Evolutionary conservation across 2,888 invertebrate species (phyloP).

Genomic region (Standfussiana lucernea): DNA sequence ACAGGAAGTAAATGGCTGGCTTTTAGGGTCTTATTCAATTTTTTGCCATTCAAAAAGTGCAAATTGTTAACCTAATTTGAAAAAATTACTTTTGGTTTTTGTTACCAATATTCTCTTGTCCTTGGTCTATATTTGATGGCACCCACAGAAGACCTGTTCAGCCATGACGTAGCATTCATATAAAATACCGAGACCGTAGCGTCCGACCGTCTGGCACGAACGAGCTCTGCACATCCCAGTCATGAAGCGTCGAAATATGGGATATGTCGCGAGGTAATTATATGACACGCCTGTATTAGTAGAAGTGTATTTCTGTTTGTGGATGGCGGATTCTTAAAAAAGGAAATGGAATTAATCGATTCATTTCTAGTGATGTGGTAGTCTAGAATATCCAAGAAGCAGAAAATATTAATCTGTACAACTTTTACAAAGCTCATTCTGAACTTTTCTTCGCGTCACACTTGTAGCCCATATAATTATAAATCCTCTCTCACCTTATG

Average conservation of each 20-base stretch:
- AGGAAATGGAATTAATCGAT: not conserved
- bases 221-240: constrained; percentile 5
- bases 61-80: not conserved
- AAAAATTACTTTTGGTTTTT: not conserved
- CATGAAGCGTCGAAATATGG: constrained; percentile 35
- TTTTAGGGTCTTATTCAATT: not conserved
- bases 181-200: constrained; percentile 5
- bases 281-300: not conserved
- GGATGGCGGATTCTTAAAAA: not conserved
- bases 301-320: not conserved
- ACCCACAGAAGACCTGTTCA: constrained; percentile 6
- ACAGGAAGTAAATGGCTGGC: not conserved
- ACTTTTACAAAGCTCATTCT: not conserved
- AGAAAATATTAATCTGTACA: not conserved
- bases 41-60: not conserved
- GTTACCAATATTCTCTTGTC: too few relatives aligned
- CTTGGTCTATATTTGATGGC: not conserved
- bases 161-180: not conserved
- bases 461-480: too few relatives aligned
- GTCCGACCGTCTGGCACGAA: constrained; percentile 45
- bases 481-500: too few relatives aligned
- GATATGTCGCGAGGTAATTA: constrained; percentile 21
- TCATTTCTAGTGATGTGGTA: not conserved
- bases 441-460: not conserved
- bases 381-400: not conserved